These are phyloP conservation scores for Podilymbus podiceps DNA, from an alignment of 2,113 vertebrate species.

Conservation along the genomic window DNA sequence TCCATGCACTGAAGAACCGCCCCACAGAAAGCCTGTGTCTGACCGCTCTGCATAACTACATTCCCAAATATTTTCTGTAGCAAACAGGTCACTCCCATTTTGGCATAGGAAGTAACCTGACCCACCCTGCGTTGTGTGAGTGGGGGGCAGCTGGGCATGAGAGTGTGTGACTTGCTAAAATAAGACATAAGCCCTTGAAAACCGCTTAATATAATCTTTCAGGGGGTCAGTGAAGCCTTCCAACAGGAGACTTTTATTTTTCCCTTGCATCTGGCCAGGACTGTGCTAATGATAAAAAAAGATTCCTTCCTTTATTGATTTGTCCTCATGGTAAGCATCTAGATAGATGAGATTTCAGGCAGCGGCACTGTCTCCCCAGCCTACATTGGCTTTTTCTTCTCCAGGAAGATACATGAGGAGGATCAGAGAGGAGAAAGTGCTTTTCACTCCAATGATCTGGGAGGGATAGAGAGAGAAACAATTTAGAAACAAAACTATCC, in stretches of 20 bases:
- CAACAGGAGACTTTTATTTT: not conserved
- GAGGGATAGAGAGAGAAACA: not conserved
- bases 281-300: not conserved
- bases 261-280: not conserved
- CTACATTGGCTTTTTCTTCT: not conserved
- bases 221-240: not conserved
- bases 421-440: not conserved
- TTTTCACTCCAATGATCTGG: not conserved
- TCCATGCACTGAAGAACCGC: not conserved
- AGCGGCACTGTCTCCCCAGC: not conserved
- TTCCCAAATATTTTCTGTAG: not conserved
- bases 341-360: not conserved
- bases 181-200: conserved; percentile 28
- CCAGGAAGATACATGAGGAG: not conserved
- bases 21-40: not conserved
- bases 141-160: not conserved
- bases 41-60: not conserved
- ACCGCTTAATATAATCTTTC: conserved; percentile 14
- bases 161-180: conserved; percentile 7
- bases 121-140: not conserved
- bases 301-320: not conserved
- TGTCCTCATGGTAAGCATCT: not conserved
- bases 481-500: conserved; percentile 6
- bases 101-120: not conserved
- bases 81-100: not conserved